Conservation (phyloP, 2,113 vertebrate genomes). For the Cynocephalus volans region DNA sequence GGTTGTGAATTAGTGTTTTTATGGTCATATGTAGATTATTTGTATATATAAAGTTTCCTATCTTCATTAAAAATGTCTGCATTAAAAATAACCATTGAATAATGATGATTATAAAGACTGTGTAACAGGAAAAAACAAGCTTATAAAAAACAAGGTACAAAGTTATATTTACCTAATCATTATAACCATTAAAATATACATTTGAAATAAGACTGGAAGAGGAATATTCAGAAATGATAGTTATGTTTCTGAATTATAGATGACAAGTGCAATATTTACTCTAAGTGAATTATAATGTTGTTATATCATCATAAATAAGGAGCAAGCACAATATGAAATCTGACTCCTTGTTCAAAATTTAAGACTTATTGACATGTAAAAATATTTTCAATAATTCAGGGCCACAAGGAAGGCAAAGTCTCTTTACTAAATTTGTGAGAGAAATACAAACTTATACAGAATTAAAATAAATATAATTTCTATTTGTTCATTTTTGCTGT, state of each 20-base stretch:
- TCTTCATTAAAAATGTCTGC: constrained; percentile 37
- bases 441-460: constrained; percentile 23
- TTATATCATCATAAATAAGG: not conserved
- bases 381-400: constrained; percentile 24
- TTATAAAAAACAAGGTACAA: not conserved
- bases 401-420: not conserved
- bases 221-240: constrained; percentile 57
- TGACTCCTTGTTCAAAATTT: not conserved
- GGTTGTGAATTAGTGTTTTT: constrained; percentile 19
- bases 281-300: not conserved
- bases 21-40: not conserved
- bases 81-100: constrained; percentile 40
- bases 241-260: constrained; percentile 48
- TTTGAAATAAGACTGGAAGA: not conserved
- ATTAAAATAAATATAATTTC: constrained; percentile 56
- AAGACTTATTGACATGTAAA: not conserved
- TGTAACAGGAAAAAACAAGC: not conserved
- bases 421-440: not conserved
- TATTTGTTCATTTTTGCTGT: not conserved
- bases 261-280: not conserved
- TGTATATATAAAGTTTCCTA: constrained; percentile 21
- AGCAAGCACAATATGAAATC: not conserved
- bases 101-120: constrained; percentile 15
- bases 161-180: constrained; percentile 46
- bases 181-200: constrained; percentile 18